phyloP scores from a whole-genome alignment of 2,113 vertebrate genomes.

The Spilogale gracilis region DNA sequence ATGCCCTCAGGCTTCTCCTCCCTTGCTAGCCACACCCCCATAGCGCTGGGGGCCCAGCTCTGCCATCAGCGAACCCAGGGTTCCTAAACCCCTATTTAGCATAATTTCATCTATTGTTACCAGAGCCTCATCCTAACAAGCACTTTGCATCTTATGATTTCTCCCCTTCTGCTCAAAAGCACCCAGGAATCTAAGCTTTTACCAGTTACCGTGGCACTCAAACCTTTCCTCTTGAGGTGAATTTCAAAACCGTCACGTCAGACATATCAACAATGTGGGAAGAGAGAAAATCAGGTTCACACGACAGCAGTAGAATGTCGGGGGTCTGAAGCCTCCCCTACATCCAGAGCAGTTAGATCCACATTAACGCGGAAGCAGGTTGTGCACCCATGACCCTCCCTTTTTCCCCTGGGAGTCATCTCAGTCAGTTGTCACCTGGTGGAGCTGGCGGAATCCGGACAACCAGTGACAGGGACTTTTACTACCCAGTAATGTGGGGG shows the following conservation, averaged over 20 bases:
- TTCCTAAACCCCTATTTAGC: neutral
- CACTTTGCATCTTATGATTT: neutral
- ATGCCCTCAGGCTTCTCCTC: neutral
- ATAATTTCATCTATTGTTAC: neutral
- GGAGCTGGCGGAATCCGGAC: neutral
- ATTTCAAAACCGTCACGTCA: neutral
- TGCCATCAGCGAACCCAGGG: neutral
- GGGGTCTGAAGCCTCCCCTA: neutral
- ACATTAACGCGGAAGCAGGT: neutral
- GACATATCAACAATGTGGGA: neutral
- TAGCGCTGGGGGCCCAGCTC: too few species aligned
- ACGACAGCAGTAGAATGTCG: too few species aligned
- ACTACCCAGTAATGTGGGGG: neutral
- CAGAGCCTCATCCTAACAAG: neutral
- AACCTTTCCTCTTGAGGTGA: neutral
- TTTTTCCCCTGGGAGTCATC: neutral
- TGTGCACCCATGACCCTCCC: neutral
- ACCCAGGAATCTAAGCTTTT: neutral
- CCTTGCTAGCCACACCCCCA: too few species aligned
- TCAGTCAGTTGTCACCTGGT: neutral
- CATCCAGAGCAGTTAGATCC: neutral
- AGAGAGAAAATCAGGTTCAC: neutral
- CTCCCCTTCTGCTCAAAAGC: neutral
- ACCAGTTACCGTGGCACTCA: accelerated
- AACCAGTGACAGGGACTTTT: neutral